Percentiles rank a stretch among this genome's conserved stretches.
phyloP scores from a whole-genome alignment of 2,888 invertebrate genomes.

The Hirtodrosophila confusa region DNA sequence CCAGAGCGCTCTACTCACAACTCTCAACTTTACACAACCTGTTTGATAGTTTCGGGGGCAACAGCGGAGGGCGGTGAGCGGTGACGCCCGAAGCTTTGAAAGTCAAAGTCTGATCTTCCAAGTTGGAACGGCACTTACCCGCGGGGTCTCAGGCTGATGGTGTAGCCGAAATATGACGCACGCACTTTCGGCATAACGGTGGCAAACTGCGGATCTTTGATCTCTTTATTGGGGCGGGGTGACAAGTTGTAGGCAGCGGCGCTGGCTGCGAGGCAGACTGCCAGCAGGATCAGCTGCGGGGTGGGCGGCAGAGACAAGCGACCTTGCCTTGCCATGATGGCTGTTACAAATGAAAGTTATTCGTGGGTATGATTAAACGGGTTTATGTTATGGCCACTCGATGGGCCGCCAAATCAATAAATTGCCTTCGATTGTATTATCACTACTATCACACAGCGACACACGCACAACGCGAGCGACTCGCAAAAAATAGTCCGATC shows the following conservation, averaged over 20 bases:
- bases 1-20: constrained; percentile 21
- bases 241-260: constrained; percentile 81
- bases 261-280: constrained; percentile 19
- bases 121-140: constrained; percentile 79
- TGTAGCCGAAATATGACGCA: constrained; percentile 83
- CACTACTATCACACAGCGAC: constrained; percentile 33
- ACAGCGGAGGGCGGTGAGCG: constrained; percentile 12
- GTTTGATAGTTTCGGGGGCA: constrained; percentile 41
- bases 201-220: constrained; percentile 80
- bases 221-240: constrained; percentile 81
- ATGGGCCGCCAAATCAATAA: constrained; percentile 3
- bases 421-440: constrained; percentile 46
- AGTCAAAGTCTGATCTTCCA: constrained; percentile 27
- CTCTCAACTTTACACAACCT: constrained; percentile 49
- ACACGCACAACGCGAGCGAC: constrained; percentile 3
- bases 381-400: constrained; percentile 13
- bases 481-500: not conserved
- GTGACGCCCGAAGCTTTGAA: constrained; percentile 22
- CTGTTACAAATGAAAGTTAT: not conserved
- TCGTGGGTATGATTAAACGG: constrained; percentile 24
- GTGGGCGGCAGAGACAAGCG: constrained; percentile 4
- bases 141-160: constrained; percentile 75
- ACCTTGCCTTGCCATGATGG: constrained; percentile 46
- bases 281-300: constrained; percentile 20
- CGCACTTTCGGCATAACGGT: constrained; percentile 77